These are phyloP conservation scores for Spea bombifrons DNA, from an alignment of 2,113 vertebrate genomes.

Conservation along the genomic window DNA sequence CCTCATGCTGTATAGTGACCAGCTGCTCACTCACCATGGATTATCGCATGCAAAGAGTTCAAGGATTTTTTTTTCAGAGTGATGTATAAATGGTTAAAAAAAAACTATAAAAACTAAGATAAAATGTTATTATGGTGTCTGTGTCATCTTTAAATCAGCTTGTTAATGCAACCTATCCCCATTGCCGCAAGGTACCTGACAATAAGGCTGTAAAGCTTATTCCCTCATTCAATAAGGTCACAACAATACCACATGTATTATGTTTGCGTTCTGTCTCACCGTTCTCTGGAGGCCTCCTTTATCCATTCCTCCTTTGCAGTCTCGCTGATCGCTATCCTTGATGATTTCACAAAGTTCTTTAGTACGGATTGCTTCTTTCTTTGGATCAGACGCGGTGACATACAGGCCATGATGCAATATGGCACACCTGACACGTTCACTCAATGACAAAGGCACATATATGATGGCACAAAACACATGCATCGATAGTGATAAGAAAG, in stretches of 20 bases:
- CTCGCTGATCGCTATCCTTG: slow-evolving; percentile 16
- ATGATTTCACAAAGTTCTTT: slow-evolving; percentile 30
- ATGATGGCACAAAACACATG: slow-evolving; percentile 18
- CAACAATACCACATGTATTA: slow-evolving; percentile 13
- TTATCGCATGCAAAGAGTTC: slow-evolving; percentile 48
- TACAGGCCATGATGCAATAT: slow-evolving; percentile 22
- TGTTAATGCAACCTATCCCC: slow-evolving; percentile 11
- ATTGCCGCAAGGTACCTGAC: background rate
- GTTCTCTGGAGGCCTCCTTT: slow-evolving; percentile 32
- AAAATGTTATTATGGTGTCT: slow-evolving; percentile 30
- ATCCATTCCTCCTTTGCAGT: slow-evolving; percentile 19
- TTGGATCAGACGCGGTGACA: slow-evolving; percentile 13
- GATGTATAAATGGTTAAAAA: slow-evolving; percentile 49
- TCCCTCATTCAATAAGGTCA: background rate
- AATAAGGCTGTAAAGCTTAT: background rate
- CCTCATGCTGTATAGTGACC: slow-evolving; percentile 37
- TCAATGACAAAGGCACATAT: slow-evolving; percentile 27
- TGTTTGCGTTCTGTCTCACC: slow-evolving; percentile 36
- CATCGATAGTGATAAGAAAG: slow-evolving; percentile 5
- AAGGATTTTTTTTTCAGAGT: slow-evolving; percentile 43
- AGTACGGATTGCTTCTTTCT: slow-evolving; percentile 13
- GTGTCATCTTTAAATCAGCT: slow-evolving; percentile 28
- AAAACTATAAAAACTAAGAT: slow-evolving; percentile 43
- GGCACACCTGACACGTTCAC: slow-evolving; percentile 24
- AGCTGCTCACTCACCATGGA: slow-evolving; percentile 42